Conservation (phyloP, 2,888 invertebrate genomes). For the Eupithecia inturbata region DNA sequence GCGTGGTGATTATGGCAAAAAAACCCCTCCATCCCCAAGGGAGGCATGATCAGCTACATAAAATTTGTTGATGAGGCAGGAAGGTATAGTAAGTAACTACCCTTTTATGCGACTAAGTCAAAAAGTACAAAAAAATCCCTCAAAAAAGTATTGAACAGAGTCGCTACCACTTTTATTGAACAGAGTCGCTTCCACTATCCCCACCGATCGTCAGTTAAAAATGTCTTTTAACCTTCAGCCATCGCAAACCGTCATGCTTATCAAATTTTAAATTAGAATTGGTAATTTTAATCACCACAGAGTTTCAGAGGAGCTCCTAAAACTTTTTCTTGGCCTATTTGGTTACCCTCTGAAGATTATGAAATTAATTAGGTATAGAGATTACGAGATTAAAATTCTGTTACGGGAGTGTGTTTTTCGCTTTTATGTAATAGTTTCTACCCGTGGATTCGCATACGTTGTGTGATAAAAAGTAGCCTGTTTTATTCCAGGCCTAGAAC, state of each 20-base stretch:
- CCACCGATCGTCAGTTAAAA: not conserved
- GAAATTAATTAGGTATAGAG: not conserved
- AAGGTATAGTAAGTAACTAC: too few species aligned
- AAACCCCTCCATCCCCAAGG: too few species aligned
- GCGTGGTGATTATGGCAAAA: too few species aligned
- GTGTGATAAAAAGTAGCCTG: too few species aligned
- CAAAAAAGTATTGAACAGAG: too few species aligned
- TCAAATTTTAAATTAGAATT: slow-evolving; percentile 43
- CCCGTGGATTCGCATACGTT: too few species aligned
- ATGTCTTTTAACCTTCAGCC: slow-evolving; percentile 10
- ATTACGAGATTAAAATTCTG: not conserved
- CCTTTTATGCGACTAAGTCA: too few species aligned
- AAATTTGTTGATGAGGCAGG: too few species aligned
- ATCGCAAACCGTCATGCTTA: slow-evolving; percentile 27
- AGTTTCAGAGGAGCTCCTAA: slow-evolving; percentile 26
- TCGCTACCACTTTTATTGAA: not conserved
- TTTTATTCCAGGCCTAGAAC: too few species aligned
- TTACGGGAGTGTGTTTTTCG: not conserved
- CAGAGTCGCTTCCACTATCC: not conserved
- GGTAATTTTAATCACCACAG: slow-evolving; percentile 29
- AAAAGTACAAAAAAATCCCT: too few species aligned
- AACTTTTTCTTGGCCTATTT: slow-evolving; percentile 16
- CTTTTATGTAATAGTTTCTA: not conserved
- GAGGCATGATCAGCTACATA: too few species aligned
- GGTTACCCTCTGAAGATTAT: slow-evolving; percentile 1